These are phyloP conservation scores for Dipus sagitta DNA, from an alignment of 2,797 vertebrate genomes.

Conservation along the genomic window DNA sequence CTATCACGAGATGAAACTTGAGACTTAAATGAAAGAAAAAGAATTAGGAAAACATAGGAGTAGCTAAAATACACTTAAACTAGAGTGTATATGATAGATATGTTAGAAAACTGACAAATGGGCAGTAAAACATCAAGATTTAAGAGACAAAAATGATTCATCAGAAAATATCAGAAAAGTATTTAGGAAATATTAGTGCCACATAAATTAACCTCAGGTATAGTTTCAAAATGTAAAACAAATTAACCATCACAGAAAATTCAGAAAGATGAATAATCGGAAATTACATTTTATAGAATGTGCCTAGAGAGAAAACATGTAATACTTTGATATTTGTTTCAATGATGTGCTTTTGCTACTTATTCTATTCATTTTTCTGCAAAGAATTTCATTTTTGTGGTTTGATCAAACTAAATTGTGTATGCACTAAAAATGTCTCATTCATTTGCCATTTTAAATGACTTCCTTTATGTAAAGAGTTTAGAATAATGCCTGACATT, in stretches of 20 bases:
- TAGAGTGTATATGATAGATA: too few species aligned
- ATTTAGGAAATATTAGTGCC: background rate
- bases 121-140: too few species aligned
- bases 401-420: too few species aligned
- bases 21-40: too few species aligned
- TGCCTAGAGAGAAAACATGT: too few species aligned
- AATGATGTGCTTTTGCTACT: too few species aligned
- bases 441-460: background rate
- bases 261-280: background rate
- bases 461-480: background rate
- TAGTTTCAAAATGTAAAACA: background rate
- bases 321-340: background rate
- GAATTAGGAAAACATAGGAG: too few species aligned
- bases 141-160: too few species aligned
- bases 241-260: background rate
- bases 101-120: too few species aligned
- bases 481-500: background rate
- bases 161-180: background rate
- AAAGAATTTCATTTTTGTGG: too few species aligned
- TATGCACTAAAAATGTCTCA: background rate
- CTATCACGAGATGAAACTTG: background rate
- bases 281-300: background rate
- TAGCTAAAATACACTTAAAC: too few species aligned
- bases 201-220: background rate
- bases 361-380: too few species aligned